phyloP scores from a whole-genome alignment of 2,888 invertebrate species.

The Tipula unca region DNA sequence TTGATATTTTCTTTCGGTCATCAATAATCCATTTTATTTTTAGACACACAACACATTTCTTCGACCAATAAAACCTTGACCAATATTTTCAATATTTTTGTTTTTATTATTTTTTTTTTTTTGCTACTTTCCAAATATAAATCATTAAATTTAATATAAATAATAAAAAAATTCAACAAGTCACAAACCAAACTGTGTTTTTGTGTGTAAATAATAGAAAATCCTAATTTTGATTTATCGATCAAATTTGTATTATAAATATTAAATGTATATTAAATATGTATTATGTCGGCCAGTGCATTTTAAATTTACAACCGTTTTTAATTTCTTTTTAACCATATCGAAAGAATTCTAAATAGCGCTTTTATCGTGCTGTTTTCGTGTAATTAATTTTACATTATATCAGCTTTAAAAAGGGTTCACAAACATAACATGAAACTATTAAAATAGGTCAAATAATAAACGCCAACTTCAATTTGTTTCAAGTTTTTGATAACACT shows the following conservation, averaged over 20 bases:
- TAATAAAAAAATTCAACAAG: background rate
- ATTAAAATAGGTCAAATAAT: background rate
- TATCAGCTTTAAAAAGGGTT: background rate
- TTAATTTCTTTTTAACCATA: too few relatives aligned
- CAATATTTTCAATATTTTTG: background rate
- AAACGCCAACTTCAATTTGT: too few relatives aligned
- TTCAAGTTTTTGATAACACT: background rate
- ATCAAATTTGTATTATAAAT: background rate
- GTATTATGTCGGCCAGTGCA: background rate
- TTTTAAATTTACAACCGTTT: too few relatives aligned
- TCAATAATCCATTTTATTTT: background rate
- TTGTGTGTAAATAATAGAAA: background rate
- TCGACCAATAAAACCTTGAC: slow-evolving; percentile 4
- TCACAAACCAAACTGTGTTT: background rate
- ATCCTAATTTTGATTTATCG: background rate
- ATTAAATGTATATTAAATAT: background rate
- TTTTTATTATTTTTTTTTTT: too few relatives aligned
- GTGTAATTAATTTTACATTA: background rate
- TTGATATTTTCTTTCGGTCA: background rate
- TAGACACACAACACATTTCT: background rate
- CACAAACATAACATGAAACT: background rate
- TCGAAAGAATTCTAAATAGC: too few relatives aligned
- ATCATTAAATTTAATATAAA: background rate
- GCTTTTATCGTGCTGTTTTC: too few relatives aligned
- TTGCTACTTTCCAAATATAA: background rate